Evolutionary conservation across 1,140 invertebrate species (phyloP).

Genomic region (Zaprionus africanus): DNA sequence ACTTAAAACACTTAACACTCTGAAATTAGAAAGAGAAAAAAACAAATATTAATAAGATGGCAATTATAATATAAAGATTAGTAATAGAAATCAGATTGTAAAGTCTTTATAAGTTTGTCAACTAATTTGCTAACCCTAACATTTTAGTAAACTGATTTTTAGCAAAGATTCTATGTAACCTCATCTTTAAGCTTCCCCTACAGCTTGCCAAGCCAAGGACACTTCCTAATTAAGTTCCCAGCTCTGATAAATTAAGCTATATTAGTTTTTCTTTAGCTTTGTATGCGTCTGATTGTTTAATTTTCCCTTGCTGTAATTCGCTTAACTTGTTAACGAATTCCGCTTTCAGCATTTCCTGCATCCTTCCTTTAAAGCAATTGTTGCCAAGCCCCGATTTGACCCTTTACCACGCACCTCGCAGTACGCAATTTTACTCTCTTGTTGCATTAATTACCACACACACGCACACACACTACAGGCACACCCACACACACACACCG

Average conservation of each 20-base stretch:
- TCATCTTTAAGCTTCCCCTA: neutral
- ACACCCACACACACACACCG: constrained; percentile 12
- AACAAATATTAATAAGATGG: neutral
- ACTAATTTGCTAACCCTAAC: neutral
- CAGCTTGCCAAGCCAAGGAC: neutral
- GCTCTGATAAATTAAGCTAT: neutral
- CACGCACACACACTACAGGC: constrained; percentile 4
- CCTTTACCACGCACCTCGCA: constrained; percentile 15
- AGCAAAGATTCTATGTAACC: neutral
- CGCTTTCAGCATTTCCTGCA: neutral
- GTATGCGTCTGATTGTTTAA: neutral
- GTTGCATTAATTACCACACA: constrained; percentile 76
- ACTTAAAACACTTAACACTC: neutral
- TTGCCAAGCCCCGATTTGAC: constrained; percentile 1
- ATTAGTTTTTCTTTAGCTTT: neutral
- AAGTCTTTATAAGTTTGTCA: neutral
- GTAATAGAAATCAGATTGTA: neutral
- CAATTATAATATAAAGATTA: too few relatives aligned
- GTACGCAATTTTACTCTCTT: constrained; percentile 36
- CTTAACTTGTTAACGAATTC: constrained; percentile 17
- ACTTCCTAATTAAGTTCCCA: neutral
- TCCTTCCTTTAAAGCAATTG: constrained; percentile 13
- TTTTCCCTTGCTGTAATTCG: neutral
- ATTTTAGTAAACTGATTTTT: neutral
- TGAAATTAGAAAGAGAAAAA: neutral